Conservation (phyloP, 2,113 vertebrate species). For the Pterocles gutturalis region DNA sequence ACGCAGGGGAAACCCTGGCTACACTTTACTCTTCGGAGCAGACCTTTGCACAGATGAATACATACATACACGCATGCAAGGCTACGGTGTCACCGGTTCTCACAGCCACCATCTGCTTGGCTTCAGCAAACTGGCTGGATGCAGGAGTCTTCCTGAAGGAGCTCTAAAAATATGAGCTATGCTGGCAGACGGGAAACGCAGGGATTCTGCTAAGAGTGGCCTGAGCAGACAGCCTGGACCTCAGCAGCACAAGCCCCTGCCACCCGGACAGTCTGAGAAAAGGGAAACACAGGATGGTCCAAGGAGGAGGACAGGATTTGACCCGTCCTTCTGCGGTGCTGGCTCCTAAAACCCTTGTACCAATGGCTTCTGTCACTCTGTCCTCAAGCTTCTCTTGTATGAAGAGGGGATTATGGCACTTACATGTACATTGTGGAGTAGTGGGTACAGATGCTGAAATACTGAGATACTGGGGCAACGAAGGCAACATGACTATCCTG, state of each 20-base stretch:
- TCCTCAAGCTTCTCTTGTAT: rapidly evolving
- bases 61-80: neutral
- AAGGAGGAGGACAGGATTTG: neutral
- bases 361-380: neutral
- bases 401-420: neutral
- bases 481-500: neutral
- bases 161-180: neutral
- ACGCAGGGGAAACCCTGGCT: neutral
- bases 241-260: neutral
- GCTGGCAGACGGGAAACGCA: neutral
- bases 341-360: neutral
- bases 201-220: neutral
- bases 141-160: neutral
- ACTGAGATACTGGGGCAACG: neutral
- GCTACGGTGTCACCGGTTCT: neutral
- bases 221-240: neutral
- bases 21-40: neutral
- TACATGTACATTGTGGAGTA: neutral
- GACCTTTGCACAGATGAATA: neutral
- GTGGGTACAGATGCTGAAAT: neutral
- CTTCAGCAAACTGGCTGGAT: neutral
- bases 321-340: neutral
- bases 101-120: neutral
- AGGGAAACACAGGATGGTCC: neutral
- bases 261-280: neutral